These are phyloP conservation scores for Atta colombica DNA, from an alignment of 1,140 invertebrate genomes.

Conservation along the genomic window DNA sequence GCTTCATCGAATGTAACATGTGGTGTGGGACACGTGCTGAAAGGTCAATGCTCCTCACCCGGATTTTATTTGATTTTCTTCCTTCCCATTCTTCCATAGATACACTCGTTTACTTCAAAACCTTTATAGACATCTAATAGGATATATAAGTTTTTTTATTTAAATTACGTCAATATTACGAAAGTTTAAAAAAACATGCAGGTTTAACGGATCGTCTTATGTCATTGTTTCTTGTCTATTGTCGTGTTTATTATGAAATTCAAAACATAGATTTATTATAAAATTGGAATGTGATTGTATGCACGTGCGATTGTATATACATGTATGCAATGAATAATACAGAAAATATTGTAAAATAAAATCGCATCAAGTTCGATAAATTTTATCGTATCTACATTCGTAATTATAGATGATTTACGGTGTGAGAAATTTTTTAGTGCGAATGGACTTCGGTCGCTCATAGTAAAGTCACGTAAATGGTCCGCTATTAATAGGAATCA, in stretches of 20 bases:
- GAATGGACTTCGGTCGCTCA: constrained; percentile 40
- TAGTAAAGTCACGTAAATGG: constrained; percentile 58
- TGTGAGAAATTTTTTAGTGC: constrained; percentile 44
- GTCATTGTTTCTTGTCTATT: neutral
- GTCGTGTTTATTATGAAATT: neutral
- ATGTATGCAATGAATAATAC: neutral
- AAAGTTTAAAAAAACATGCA: neutral
- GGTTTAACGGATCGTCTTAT: neutral
- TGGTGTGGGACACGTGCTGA: constrained; percentile 77
- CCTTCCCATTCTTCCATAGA: neutral
- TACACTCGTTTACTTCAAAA: constrained; percentile 4
- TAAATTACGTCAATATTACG: constrained; percentile 7
- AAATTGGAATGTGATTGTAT: no score
- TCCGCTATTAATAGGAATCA: constrained; percentile 75
- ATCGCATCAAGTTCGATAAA: neutral
- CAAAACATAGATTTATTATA: neutral
- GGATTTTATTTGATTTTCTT: constrained; percentile 77
- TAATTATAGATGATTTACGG: constrained; percentile 36
- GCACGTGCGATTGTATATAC: no score
- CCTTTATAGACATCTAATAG: neutral
- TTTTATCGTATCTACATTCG: neutral
- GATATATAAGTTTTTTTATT: constrained; percentile 14
- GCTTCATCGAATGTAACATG: constrained; percentile 75
- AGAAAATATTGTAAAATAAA: no score
- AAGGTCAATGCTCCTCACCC: constrained; percentile 79